Conservation (phyloP, 2,888 invertebrate genomes). For the Sericinus montela region DNA sequence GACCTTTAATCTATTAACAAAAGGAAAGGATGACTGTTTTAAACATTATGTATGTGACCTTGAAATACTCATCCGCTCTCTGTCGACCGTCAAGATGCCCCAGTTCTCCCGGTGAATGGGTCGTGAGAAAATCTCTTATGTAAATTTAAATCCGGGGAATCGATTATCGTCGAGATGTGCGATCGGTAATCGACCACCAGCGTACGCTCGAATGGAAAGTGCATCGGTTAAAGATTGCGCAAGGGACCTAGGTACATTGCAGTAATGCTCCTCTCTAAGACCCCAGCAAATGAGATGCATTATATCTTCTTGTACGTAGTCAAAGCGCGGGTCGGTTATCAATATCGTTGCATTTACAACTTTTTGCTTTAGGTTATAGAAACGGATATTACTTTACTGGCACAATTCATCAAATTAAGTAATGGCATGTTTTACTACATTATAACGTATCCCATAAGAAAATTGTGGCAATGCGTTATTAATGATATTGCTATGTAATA, state of each 20-base stretch:
- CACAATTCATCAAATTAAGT: too few species aligned
- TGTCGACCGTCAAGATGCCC: constrained; percentile 55
- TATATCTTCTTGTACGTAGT: neutral
- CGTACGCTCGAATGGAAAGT: constrained; percentile 60
- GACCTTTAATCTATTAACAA: neutral
- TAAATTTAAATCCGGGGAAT: constrained; percentile 68
- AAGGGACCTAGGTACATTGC: constrained; percentile 32
- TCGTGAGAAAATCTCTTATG: constrained; percentile 72
- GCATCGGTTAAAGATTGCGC: constrained; percentile 51
- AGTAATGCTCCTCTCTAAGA: constrained; percentile 26
- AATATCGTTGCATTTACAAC: neutral
- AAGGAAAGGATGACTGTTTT: constrained; percentile 5
- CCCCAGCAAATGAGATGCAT: constrained; percentile 24
- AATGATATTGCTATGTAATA: too few species aligned
- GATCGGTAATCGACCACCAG: constrained; percentile 33
- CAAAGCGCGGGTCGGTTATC: neutral
- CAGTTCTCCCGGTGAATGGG: constrained; percentile 57
- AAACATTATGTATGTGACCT: constrained; percentile 37
- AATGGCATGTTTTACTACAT: neutral
- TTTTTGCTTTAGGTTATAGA: neutral
- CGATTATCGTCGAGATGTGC: constrained; percentile 59
- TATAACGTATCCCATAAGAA: neutral
- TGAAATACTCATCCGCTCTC: constrained; percentile 63
- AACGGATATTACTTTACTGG: neutral
- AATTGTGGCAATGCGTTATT: neutral